Percentiles rank a stretch among this genome's conserved stretches.
phyloP scores from a whole-genome alignment of 2,888 invertebrate genomes.

The Girardia tigrina region DNA sequence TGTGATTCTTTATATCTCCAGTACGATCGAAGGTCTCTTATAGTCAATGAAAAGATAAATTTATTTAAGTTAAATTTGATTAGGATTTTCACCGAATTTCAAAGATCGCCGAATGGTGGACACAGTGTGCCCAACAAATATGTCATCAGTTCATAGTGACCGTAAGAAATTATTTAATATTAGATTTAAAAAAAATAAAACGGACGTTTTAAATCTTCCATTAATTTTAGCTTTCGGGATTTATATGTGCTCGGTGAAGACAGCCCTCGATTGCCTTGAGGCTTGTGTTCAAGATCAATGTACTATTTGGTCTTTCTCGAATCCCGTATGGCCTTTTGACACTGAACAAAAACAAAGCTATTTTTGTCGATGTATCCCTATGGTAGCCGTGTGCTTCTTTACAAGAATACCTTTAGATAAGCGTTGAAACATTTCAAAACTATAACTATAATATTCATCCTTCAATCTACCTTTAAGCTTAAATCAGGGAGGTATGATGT shows the following conservation, averaged over 20 bases:
- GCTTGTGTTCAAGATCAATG: not conserved
- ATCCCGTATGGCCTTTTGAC: not conserved
- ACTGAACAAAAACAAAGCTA: not conserved
- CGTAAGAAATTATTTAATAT: not conserved
- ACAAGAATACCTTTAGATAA: not conserved
- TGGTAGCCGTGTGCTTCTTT: not conserved
- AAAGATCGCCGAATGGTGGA: not conserved
- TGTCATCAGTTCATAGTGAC: not conserved
- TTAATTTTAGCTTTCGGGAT: not conserved
- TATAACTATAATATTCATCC: too few species aligned
- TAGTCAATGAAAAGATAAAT: not conserved
- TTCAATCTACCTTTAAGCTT: too few species aligned
- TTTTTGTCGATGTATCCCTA: constrained; percentile 1
- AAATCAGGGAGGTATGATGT: too few species aligned
- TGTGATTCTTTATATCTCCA: not conserved
- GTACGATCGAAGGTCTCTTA: not conserved
- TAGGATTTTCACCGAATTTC: not conserved
- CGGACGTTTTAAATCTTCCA: too few species aligned
- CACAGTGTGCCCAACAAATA: not conserved
- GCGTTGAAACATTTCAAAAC: too few species aligned
- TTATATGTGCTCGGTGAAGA: not conserved
- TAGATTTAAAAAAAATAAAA: too few species aligned
- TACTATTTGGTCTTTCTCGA: not conserved
- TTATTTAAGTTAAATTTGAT: not conserved
- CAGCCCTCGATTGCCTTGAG: not conserved